These are phyloP conservation scores for Drosophila seclusa DNA, from an alignment of 2,888 invertebrate genomes.

Conservation along the genomic window DNA sequence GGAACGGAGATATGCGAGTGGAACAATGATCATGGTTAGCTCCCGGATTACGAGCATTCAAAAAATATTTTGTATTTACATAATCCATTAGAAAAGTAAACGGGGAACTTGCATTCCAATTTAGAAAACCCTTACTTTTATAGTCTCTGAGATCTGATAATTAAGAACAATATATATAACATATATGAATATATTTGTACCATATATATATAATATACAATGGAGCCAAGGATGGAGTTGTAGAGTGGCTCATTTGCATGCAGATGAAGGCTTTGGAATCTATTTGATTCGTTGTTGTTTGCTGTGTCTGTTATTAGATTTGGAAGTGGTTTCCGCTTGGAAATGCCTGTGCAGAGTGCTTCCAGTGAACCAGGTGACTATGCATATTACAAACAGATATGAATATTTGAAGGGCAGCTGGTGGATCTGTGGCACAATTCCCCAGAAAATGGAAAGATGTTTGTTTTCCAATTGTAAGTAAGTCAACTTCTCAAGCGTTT, in stretches of 20 bases:
- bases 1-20: background rate
- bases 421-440: constrained; percentile 55
- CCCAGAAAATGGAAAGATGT: constrained; percentile 24
- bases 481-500: background rate
- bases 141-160: background rate
- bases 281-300: constrained; percentile 8
- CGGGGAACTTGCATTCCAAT: background rate
- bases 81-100: background rate
- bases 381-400: background rate
- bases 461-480: constrained; percentile 46
- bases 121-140: background rate
- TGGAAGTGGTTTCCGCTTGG: constrained; percentile 39
- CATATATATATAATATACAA: too few relatives aligned
- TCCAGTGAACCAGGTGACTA: constrained; percentile 51
- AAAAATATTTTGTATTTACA: background rate
- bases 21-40: background rate
- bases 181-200: background rate
- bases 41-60: background rate
- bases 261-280: constrained; percentile 32
- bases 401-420: constrained; percentile 36
- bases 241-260: constrained; percentile 57
- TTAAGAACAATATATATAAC: background rate
- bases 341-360: constrained; percentile 54
- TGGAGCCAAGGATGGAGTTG: too few relatives aligned
- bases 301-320: background rate